phyloP scores from a whole-genome alignment of 2,888 invertebrate species.

The Himalopsyche anomala region DNA sequence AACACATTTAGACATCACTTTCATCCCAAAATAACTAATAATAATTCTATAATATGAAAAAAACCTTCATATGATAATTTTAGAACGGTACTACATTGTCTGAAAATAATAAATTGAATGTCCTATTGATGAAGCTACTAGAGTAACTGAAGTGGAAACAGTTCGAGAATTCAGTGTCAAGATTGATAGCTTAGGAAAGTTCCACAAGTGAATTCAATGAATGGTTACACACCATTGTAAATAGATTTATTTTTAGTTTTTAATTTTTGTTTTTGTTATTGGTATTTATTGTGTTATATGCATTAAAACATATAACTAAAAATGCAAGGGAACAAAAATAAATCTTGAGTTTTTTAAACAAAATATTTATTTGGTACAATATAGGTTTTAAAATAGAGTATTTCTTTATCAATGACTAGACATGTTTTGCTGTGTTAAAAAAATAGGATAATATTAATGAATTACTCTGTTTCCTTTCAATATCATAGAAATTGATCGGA shows the following conservation, averaged over 20 bases:
- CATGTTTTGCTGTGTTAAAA: background rate
- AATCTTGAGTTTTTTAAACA: constrained; percentile 31
- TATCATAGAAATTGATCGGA: background rate
- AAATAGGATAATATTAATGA: no score
- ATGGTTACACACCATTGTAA: background rate
- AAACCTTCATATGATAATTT: background rate
- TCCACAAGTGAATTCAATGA: background rate
- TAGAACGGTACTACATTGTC: background rate
- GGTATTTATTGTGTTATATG: constrained; percentile 62
- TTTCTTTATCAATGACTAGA: constrained; percentile 4
- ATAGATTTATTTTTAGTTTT: background rate
- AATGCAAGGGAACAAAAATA: constrained; percentile 51
- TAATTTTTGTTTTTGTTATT: constrained; percentile 62
- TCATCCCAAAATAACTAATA: constrained; percentile 34
- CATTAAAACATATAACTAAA: constrained; percentile 50
- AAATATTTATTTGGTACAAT: constrained; percentile 29
- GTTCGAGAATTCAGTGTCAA: background rate
- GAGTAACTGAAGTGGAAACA: background rate
- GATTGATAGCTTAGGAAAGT: background rate
- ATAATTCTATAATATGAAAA: background rate
- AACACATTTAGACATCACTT: constrained; percentile 34
- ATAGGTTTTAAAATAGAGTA: constrained; percentile 10
- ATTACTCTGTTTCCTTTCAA: background rate
- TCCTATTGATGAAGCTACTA: background rate
- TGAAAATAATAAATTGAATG: background rate